Conservation (phyloP, 1,140 invertebrate species). For the Caenorhabditis brenneri region DNA sequence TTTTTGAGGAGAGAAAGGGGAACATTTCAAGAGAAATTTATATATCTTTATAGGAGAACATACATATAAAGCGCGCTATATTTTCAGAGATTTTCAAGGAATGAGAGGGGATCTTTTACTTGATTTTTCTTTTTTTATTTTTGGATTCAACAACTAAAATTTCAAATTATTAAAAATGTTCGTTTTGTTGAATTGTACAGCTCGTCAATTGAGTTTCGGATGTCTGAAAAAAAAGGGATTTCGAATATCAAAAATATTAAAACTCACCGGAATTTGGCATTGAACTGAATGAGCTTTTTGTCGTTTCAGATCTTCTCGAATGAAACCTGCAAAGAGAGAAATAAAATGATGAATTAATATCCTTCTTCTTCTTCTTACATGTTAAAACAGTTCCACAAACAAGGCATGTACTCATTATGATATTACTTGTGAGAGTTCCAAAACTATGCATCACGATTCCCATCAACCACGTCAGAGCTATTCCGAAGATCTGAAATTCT, state of each 20-base stretch:
- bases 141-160: not conserved
- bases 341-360: not conserved
- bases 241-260: not conserved
- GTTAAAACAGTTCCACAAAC: constrained; percentile 65
- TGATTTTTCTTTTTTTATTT: not conserved
- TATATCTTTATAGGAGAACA: not conserved
- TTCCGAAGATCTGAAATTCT: constrained; percentile 76
- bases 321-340: constrained; percentile 32
- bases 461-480: constrained; percentile 78
- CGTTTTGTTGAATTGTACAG: constrained; percentile 17
- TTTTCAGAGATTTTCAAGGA: constrained; percentile 42
- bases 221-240: constrained; percentile 49
- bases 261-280: constrained; percentile 53
- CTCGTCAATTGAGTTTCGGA: constrained; percentile 56
- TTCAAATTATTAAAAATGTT: not conserved
- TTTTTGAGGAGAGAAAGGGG: not conserved
- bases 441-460: constrained; percentile 68
- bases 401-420: constrained; percentile 64
- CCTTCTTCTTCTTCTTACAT: constrained; percentile 28
- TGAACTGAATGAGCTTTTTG: constrained; percentile 55
- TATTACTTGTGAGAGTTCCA: constrained; percentile 61
- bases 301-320: constrained; percentile 52
- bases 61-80: constrained; percentile 31
- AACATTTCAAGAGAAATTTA: no score
- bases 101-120: constrained; percentile 9